A percentile compares a stretch with the other conserved stretches of the same genome.
phyloP scores from a whole-genome alignment of 2,888 invertebrate species.

The Mellilla xanthometata region DNA sequence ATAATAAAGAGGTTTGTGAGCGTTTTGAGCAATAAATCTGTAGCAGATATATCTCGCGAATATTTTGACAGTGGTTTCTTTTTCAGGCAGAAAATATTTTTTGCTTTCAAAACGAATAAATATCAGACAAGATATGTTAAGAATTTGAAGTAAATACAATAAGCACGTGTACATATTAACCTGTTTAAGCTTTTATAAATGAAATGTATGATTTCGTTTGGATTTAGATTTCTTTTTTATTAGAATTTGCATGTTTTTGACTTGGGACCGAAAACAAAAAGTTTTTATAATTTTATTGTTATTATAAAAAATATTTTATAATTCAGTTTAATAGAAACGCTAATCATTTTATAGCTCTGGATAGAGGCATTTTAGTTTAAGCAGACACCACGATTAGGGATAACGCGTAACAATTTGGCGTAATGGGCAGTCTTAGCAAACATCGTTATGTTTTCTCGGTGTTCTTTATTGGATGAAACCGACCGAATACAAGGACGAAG shows the following conservation, averaged over 20 bases:
- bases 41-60: constrained; percentile 11
- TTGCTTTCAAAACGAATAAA: too few species aligned
- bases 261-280: too few species aligned
- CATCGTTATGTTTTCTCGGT: constrained; percentile 21
- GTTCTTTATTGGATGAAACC: constrained; percentile 22
- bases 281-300: too few species aligned
- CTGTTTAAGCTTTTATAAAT: too few species aligned
- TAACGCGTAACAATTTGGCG: constrained; percentile 26
- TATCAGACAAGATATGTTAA: too few species aligned
- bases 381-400: constrained; percentile 17
- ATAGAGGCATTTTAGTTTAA: constrained; percentile 7
- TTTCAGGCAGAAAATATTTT: too few species aligned
- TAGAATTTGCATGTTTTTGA: too few species aligned
- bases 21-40: constrained; percentile 9
- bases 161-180: too few species aligned
- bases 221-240: too few species aligned
- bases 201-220: too few species aligned
- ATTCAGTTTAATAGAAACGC: background rate
- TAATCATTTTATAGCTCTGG: constrained; percentile 1
- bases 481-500: constrained; percentile 16
- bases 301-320: too few species aligned
- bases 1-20: constrained; percentile 4
- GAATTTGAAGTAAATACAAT: too few species aligned
- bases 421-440: constrained; percentile 24
- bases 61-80: constrained; percentile 4